phyloP scores from a whole-genome alignment of 2,113 vertebrate species.

The Callorhinus ursinus region DNA sequence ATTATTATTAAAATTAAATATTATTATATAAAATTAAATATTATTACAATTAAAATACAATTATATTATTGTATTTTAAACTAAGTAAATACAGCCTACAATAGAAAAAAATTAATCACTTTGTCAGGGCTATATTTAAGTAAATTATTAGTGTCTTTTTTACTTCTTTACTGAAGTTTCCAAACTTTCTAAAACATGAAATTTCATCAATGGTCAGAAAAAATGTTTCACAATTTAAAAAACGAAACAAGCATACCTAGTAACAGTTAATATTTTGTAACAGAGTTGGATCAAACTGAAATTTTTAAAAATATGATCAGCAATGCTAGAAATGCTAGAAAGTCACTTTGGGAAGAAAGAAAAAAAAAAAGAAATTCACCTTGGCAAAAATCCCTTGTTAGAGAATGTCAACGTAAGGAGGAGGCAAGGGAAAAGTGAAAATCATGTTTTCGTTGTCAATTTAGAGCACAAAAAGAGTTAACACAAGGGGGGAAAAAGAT shows the following conservation, averaged over 20 bases:
- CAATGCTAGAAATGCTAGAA: constrained; percentile 72
- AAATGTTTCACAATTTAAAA: not conserved
- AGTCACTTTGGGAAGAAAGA: constrained; percentile 29
- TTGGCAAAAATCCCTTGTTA: constrained; percentile 60
- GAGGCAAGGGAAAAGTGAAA: constrained; percentile 26
- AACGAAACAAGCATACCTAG: not conserved
- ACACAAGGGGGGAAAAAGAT: not conserved
- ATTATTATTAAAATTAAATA: not conserved
- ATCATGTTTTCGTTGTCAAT: not conserved
- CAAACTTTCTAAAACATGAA: not conserved
- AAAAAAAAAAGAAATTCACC: too few species aligned
- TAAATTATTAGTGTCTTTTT: not conserved
- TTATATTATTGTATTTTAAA: not conserved
- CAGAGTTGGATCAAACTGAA: not conserved
- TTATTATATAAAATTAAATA: too few species aligned
- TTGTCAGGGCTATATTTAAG: not conserved
- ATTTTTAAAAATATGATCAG: constrained; percentile 27
- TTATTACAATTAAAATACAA: too few species aligned
- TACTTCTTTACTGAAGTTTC: not conserved
- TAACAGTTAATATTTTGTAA: not conserved
- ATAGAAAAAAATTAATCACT: not conserved
- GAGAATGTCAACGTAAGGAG: constrained; percentile 47
- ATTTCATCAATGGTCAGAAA: not conserved
- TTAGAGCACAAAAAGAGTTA: not conserved
- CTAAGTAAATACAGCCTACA: not conserved